Base-by-base conservation (phyloP, 2,113 vertebrate species). In the Promerops cafer region DNA sequence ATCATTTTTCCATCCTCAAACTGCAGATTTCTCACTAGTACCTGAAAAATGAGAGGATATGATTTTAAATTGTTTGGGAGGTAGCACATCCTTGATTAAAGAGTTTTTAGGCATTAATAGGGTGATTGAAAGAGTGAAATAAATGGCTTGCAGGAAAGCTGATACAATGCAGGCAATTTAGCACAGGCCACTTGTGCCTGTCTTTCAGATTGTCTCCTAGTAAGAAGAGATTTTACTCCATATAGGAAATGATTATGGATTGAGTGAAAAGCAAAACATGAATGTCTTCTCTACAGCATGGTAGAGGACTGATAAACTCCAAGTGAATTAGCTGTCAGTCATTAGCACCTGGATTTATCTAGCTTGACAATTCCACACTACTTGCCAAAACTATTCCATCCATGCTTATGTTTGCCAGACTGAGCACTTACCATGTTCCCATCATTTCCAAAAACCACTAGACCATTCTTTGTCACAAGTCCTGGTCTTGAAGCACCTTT, bases 401-500 rank as follows among this genome's bases (percentile, higher is more conserved):
- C 53, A 39, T 27, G 24, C 11, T 75, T 26, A 39, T 56, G 35
- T 69, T 72, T 76, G 57, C 35, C 16, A n/a, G 24, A 24, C 15
- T 21, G 69, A 92, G 77, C 28, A 97, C 98, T 98, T 96, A 99
- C 99, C 89, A 98, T 98, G 92, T 99, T 99, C 24, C 98, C 98
- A 72, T 99, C 99, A 4, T 97, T 98, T 37, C 99, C 99, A 74
- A 98, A 98, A 79, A 99, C 22, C 9, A 99, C 98, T 4, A 99
- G 97, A 21, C 99, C 99, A 2, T 97, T 98, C 96, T 98, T 99
- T 91, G 99, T 98, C 90, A 99, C 95, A 47, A 99, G 83, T n/a
- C 98, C 98, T 8, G 98, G 97, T 87, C 97, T 98, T 72, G 97
- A 83, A 18, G 98, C 98, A 68, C 98, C 98, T 96, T 98, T 97